Evolutionary conservation across 2,888 invertebrate species (phyloP).

Genomic region (Trissolcus brochymenae): DNA sequence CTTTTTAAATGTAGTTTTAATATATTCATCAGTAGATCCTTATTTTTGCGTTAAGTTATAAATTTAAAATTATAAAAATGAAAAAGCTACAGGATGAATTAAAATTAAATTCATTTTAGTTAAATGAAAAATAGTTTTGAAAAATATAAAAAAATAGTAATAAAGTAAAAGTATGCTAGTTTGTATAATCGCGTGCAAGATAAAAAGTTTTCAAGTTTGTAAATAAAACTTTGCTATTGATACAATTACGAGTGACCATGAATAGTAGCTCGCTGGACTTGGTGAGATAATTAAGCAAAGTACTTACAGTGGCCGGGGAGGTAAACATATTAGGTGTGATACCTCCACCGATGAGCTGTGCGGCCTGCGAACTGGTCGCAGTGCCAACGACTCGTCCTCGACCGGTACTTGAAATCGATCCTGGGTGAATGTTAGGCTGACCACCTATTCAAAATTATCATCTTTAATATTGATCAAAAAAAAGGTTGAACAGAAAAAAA

Average conservation of each 20-base stretch:
- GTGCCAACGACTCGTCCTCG: conserved; percentile 79
- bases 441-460: conserved; percentile 69
- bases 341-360: conserved; percentile 83
- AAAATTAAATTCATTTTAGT: no score
- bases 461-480: conserved; percentile 8
- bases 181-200: conserved; percentile 10
- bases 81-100: no score
- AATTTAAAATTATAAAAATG: no score
- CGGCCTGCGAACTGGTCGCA: conserved; percentile 81
- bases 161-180: not conserved
- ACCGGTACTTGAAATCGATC: conserved; percentile 82
- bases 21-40: no score
- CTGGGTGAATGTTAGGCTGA: conserved; percentile 81
- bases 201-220: conserved; percentile 5
- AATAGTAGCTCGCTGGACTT: conserved; percentile 62
- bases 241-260: conserved; percentile 30
- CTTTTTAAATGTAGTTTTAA: no score
- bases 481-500: not conserved
- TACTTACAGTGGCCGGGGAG: conserved; percentile 75
- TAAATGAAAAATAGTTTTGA: no score
- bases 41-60: no score
- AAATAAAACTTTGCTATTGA: conserved; percentile 10
- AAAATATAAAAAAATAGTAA: not conserved
- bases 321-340: conserved; percentile 83
- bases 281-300: conserved; percentile 1